Evolutionary conservation across 2,888 invertebrate genomes (phyloP).

Genomic region (Sericinus montela): DNA sequence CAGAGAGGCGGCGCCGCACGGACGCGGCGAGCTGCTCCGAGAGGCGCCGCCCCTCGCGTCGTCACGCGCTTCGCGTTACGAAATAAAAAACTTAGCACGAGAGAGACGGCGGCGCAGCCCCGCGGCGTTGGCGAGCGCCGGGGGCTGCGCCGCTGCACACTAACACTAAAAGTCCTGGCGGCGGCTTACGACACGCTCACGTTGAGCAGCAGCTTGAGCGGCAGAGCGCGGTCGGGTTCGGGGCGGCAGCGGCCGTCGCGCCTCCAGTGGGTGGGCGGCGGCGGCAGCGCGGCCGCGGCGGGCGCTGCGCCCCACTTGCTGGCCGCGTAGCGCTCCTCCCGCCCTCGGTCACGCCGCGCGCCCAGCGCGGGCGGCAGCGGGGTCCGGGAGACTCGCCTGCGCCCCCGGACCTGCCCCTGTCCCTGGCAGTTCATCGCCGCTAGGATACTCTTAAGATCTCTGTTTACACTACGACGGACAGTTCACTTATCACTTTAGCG

Average conservation of each 20-base stretch:
- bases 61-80: conserved; percentile 54
- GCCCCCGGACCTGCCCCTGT: conserved; percentile 42
- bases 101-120: conserved; percentile 47
- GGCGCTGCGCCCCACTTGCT: conserved; percentile 92
- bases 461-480: conserved; percentile 30
- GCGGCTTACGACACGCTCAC: conserved; percentile 63
- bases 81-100: conserved; percentile 73
- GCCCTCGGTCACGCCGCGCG: conserved; percentile 35
- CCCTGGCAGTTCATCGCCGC: conserved; percentile 47
- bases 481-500: conserved; percentile 53
- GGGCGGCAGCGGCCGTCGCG: conserved; percentile 68
- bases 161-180: conserved; percentile 59
- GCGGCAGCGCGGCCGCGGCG: conserved; percentile 87
- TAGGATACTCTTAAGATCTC: conserved; percentile 30
- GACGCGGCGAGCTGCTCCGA: conserved; percentile 47
- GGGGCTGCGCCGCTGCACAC: conserved; percentile 47
- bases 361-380: conserved; percentile 38
- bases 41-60: conserved; percentile 47
- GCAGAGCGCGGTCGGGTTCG: conserved; percentile 77
- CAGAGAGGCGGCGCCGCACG: conserved; percentile 44
- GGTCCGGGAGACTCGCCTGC: conserved; percentile 44
- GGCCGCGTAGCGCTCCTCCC: conserved; percentile 80
- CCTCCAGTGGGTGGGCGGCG: conserved; percentile 89
- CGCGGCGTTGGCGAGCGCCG: conserved; percentile 28
- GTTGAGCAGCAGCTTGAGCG: conserved; percentile 82